Conservation (phyloP, 2,113 vertebrate species). For the Nothoprocta perdicaria region DNA sequence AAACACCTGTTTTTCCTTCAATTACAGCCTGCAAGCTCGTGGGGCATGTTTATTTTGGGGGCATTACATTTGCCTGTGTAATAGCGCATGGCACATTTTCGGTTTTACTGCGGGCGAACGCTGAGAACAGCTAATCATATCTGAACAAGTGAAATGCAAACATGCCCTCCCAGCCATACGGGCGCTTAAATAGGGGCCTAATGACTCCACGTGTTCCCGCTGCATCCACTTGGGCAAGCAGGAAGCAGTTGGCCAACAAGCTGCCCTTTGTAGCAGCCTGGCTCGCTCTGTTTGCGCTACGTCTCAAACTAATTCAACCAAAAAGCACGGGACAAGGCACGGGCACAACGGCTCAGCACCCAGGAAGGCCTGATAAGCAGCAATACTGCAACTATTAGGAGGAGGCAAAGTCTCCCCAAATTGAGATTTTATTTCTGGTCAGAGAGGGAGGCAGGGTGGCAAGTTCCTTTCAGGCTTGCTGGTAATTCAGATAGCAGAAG, state of each 20-base stretch:
- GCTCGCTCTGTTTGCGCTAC: constrained; percentile 66
- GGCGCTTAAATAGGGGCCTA: constrained; percentile 47
- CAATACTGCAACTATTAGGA: neutral
- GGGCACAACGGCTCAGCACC: neutral
- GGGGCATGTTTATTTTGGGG: constrained; percentile 75
- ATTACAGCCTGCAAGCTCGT: constrained; percentile 67
- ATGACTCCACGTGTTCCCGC: constrained; percentile 22
- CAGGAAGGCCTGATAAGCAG: neutral
- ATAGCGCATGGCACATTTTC: constrained; percentile 75
- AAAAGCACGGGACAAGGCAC: constrained; percentile 47
- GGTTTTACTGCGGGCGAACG: constrained; percentile 58
- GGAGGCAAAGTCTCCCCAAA: neutral
- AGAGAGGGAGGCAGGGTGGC: neutral
- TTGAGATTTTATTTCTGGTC: neutral
- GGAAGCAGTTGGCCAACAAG: constrained; percentile 65
- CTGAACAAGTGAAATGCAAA: constrained; percentile 67
- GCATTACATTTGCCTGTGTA: constrained; percentile 79
- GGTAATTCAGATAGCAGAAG: neutral
- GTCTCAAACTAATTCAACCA: constrained; percentile 11
- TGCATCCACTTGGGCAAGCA: constrained; percentile 42
- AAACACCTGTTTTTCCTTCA: constrained; percentile 80
- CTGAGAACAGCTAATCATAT: constrained; percentile 57
- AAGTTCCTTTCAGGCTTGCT: neutral
- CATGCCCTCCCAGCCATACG: constrained; percentile 44
- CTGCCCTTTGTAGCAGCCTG: constrained; percentile 54